These are phyloP conservation scores for Melanotus villosus DNA, from an alignment of 2,888 invertebrate species.

Conservation along the genomic window DNA sequence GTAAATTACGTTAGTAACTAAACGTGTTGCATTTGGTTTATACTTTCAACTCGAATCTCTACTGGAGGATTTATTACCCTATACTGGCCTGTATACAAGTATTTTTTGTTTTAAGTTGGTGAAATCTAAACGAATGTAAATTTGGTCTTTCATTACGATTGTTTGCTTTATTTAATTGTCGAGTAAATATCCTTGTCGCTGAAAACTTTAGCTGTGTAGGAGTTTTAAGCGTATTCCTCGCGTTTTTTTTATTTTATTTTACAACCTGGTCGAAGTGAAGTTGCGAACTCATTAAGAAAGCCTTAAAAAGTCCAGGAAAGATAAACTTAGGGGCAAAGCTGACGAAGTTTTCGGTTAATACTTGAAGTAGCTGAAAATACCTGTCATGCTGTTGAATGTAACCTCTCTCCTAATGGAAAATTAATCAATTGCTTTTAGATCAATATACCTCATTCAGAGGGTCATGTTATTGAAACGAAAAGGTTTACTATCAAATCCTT, in stretches of 20 bases:
- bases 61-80: not conserved
- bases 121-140: too few relatives aligned
- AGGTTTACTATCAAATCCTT: too few relatives aligned
- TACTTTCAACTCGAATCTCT: not conserved
- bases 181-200: too few relatives aligned
- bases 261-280: not conserved
- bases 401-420: too few relatives aligned
- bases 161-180: too few relatives aligned
- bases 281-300: slow-evolving; percentile 1
- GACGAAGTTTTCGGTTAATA: not conserved
- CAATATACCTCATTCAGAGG: not conserved
- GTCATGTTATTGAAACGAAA: too few relatives aligned
- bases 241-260: too few relatives aligned
- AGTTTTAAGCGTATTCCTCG: too few relatives aligned
- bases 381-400: too few relatives aligned
- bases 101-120: too few relatives aligned
- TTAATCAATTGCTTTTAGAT: not conserved
- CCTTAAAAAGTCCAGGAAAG: not conserved
- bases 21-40: slow-evolving; percentile 20
- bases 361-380: not conserved
- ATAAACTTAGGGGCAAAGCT: not conserved
- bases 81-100: not conserved
- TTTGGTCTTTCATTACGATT: too few relatives aligned
- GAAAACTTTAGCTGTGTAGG: too few relatives aligned
- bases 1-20: not conserved